phyloP scores from a whole-genome alignment of 2,888 invertebrate genomes.

The Drosophila yooni region DNA sequence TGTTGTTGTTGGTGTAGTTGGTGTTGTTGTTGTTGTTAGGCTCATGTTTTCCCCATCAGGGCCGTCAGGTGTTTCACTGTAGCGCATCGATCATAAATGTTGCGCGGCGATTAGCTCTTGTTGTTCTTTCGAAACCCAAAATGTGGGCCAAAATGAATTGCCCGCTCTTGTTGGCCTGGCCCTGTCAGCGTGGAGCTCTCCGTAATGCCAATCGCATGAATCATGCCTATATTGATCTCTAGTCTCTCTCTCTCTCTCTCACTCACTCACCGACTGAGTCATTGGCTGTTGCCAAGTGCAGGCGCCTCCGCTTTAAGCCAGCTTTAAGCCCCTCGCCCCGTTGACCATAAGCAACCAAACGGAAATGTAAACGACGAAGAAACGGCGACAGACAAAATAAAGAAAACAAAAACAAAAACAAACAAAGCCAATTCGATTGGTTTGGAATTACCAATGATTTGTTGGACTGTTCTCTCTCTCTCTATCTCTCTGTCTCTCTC shows the following conservation, averaged over 20 bases:
- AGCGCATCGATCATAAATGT: slow-evolving; percentile 65
- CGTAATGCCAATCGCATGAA: slow-evolving; percentile 64
- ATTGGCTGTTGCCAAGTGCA: slow-evolving; percentile 47
- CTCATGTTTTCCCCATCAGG: slow-evolving; percentile 6
- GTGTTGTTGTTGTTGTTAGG: neutral
- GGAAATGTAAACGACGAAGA: slow-evolving; percentile 43
- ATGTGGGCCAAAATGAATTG: slow-evolving; percentile 32
- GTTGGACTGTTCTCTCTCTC: neutral
- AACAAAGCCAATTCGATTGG: slow-evolving; percentile 21
- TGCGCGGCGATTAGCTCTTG: slow-evolving; percentile 60
- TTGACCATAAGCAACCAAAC: slow-evolving; percentile 48
- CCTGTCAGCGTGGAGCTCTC: slow-evolving; percentile 16
- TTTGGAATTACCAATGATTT: slow-evolving; percentile 38
- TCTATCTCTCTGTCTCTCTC: neutral
- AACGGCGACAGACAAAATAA: neutral
- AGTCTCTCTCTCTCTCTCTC: slow-evolving; percentile 5
- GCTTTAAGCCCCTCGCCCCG: slow-evolving; percentile 23
- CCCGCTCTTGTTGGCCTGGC: slow-evolving; percentile 1
- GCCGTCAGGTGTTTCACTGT: slow-evolving; percentile 33
- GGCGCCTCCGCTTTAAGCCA: slow-evolving; percentile 41
- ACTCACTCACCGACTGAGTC: slow-evolving; percentile 13
- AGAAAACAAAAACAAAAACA: slow-evolving; percentile 3
- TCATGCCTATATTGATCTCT: slow-evolving; percentile 70
- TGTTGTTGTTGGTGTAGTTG: neutral
- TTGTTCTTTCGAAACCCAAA: slow-evolving; percentile 22